Base-by-base conservation (phyloP, 2,113 vertebrate genomes). In the Azemiops feae region DNA sequence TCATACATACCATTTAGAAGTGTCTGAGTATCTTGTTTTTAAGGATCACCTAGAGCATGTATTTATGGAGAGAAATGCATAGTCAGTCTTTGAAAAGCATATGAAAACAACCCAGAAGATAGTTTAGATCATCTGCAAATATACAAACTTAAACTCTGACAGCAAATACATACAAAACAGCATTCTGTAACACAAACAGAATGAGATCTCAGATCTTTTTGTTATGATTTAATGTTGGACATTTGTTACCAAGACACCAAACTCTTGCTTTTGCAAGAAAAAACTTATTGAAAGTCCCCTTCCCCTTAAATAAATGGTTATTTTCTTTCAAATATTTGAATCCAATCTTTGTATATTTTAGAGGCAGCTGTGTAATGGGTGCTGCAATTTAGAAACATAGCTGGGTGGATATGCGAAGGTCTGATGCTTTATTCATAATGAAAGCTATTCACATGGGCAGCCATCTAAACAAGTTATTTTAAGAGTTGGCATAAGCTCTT, bases 331-430 rank as follows among this genome's bases (percentile, higher is more conserved):
- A 96, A 53, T 87, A 95, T 94, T 95, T 92, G 5, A 96, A 94
- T 94, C 96, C 95, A 95, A 97, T 96, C 96, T 97, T 96, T 96
- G 94, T 96, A 95, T 95, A 92, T 94, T 94, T 95, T 96, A 94
- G 96, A 94, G 94, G 93, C 90, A 87, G 89, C 94, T 88, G 3
- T 95, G 90, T 96, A 96, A 92, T 95, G 54, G 89, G 57, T 92
- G 90, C 92, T 95, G 96, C 96, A 96, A 95, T 97, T 96, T 95
- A 96, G 95, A 95, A 96, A 96, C 93, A 95, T 69, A 90, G 95
- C 92, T 95, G 89, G 93, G 60, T 93, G 94, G 74, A 91, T 95
- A 92, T 93, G 58, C 25, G 0, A 50, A 92, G 90, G 89, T 94
- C 95, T 95, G 91, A 92, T 96, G 47, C 94, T 96, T 94, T 94